Conservation (phyloP, 1,140 invertebrate genomes). For the Magallana angulata region DNA sequence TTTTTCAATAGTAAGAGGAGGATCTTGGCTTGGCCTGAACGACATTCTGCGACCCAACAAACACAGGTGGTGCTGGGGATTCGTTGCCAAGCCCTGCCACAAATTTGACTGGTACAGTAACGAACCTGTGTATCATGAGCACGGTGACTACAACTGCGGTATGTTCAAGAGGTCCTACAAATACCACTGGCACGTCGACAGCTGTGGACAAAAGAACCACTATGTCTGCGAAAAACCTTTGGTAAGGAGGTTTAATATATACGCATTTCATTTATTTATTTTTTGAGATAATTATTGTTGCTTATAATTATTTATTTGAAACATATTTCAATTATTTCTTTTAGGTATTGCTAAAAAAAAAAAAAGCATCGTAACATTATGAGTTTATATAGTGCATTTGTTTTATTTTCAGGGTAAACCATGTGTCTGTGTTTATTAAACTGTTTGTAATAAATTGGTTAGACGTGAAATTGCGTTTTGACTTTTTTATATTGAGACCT, state of each 20-base stretch:
- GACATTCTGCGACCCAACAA: neutral
- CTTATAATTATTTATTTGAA: neutral
- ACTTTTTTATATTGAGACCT: too few relatives aligned
- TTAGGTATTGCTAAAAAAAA: too few relatives aligned
- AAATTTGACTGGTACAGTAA: conserved; percentile 21
- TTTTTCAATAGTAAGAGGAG: neutral
- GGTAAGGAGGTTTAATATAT: neutral
- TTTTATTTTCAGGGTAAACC: conserved; percentile 37
- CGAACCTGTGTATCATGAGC: neutral
- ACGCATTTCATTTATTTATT: too few relatives aligned
- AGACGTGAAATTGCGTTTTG: too few relatives aligned
- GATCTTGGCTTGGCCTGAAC: conserved; percentile 2
- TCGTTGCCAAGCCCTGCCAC: neutral
- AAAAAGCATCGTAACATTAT: too few relatives aligned
- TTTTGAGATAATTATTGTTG: neutral
- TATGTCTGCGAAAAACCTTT: neutral
- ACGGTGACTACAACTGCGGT: neutral
- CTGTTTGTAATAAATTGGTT: too few relatives aligned
- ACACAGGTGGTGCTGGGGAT: conserved; percentile 19
- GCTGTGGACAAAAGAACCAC: neutral
- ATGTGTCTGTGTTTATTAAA: neutral
- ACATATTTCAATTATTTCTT: too few relatives aligned
- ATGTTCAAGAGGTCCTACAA: neutral
- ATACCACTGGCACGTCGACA: conserved; percentile 13
- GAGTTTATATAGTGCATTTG: neutral